These are phyloP conservation scores for Teleopsis dalmanni DNA, from an alignment of 1,140 invertebrate species.

Conservation along the genomic window DNA sequence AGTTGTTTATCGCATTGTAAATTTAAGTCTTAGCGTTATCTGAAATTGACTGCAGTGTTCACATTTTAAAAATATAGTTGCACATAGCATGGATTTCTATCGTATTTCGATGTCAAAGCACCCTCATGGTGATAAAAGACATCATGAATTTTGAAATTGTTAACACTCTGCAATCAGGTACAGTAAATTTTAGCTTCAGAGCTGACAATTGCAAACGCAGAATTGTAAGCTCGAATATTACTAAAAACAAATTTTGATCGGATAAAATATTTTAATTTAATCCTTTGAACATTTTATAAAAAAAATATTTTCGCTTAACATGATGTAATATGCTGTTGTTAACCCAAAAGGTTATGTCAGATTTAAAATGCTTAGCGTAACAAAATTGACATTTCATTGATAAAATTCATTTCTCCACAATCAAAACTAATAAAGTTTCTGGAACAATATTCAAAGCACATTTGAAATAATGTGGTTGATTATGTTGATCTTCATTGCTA, in stretches of 20 bases:
- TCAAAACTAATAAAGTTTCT: background rate
- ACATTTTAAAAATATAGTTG: constrained; percentile 10
- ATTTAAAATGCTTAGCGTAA: background rate
- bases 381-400: background rate
- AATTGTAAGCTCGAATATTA: background rate
- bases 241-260: background rate
- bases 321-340: background rate
- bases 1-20: background rate
- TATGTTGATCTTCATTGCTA: background rate
- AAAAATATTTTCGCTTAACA: background rate
- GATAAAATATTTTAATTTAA: background rate
- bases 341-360: background rate
- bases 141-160: constrained; percentile 8
- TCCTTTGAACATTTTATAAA: background rate
- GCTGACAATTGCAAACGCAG: background rate
- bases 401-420: background rate
- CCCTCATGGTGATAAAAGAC: constrained; percentile 2
- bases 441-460: background rate
- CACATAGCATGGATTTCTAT: background rate
- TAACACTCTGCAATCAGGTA: background rate
- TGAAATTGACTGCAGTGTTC: background rate
- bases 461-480: background rate
- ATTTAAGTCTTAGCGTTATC: background rate
- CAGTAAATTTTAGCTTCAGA: background rate
- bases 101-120: background rate